phyloP scores from a whole-genome alignment of 2,888 invertebrate genomes.

The Lissocephala sabroskyi region DNA sequence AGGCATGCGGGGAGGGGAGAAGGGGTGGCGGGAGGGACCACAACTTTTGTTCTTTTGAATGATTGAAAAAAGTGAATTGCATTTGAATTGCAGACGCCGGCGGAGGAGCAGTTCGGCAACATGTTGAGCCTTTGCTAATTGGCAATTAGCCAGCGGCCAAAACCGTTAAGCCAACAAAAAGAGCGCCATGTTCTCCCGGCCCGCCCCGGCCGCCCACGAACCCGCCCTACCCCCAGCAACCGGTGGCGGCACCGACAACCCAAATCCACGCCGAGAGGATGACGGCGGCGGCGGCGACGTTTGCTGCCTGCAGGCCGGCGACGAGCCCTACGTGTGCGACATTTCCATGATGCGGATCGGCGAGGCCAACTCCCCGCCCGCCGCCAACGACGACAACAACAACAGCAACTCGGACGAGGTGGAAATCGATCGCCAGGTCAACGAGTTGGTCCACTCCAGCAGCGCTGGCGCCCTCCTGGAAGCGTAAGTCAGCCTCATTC shows the following conservation, averaged over 20 bases:
- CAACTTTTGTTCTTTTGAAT: too few species aligned
- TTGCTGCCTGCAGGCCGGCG: slow-evolving; percentile 29
- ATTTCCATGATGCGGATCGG: slow-evolving; percentile 50
- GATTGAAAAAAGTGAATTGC: too few species aligned
- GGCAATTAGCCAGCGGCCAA: slow-evolving; percentile 31
- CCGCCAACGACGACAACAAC: not conserved
- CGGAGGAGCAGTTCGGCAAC: slow-evolving; percentile 24
- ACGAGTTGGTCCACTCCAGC: slow-evolving; percentile 55
- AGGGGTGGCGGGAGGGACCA: too few species aligned
- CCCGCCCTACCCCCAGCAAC: not conserved
- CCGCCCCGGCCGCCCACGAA: not conserved
- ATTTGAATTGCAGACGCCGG: too few species aligned
- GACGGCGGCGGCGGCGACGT: not conserved
- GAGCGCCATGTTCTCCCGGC: too few species aligned
- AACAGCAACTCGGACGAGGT: slow-evolving; percentile 29
- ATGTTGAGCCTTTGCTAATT: slow-evolving; percentile 41
- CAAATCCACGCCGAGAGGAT: not conserved
- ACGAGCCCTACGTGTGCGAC: slow-evolving; percentile 54
- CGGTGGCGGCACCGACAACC: slow-evolving; percentile 1
- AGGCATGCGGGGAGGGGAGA: too few species aligned
- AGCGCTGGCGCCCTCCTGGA: slow-evolving; percentile 46
- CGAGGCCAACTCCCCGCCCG: slow-evolving; percentile 24
- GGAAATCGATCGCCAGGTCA: slow-evolving; percentile 58
- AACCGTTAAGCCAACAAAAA: slow-evolving; percentile 7
- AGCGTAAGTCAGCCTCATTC: slow-evolving; percentile 61